Evolutionary conservation across 1,140 invertebrate species (phyloP).

Genomic region (Sarcophaga peregrina): DNA sequence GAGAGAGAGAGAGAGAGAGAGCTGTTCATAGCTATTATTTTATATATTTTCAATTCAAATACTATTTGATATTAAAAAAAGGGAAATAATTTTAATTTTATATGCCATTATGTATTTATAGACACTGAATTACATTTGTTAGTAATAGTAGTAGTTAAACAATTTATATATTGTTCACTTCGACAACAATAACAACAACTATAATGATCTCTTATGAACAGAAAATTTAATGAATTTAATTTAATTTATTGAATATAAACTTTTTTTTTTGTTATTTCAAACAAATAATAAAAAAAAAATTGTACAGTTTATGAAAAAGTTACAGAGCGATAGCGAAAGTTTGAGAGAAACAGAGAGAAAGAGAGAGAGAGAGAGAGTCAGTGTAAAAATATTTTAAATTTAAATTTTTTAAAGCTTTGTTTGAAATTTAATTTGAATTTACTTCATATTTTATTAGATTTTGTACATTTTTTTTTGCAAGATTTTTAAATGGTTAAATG

Average conservation of each 20-base stretch:
- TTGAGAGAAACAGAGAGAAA: not conserved
- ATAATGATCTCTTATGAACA: conserved; percentile 43
- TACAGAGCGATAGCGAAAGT: not conserved
- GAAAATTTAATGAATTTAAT: conserved; percentile 20
- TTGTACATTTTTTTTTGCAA: not conserved
- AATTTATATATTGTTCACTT: conserved; percentile 47
- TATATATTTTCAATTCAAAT: conserved; percentile 5
- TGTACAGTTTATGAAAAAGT: too few relatives aligned
- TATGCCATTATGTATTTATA: not conserved
- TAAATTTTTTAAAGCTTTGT: not conserved
- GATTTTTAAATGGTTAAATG: not conserved
- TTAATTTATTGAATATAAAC: not conserved
- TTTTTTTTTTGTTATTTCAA: too few relatives aligned
- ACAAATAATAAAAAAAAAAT: too few relatives aligned
- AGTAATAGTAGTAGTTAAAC: not conserved
- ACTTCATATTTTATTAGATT: too few relatives aligned
- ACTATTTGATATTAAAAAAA: conserved; percentile 2
- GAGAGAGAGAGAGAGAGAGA: conserved; percentile 51
- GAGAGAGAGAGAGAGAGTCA: not conserved
- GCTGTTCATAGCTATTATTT: not conserved
- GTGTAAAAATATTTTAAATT: not conserved
- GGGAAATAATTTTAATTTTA: not conserved
- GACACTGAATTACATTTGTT: conserved; percentile 4
- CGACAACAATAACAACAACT: conserved; percentile 48
- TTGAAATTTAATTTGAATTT: too few relatives aligned